phyloP scores from a whole-genome alignment of 1,140 invertebrate genomes.

The Matsumurasca onukii region DNA sequence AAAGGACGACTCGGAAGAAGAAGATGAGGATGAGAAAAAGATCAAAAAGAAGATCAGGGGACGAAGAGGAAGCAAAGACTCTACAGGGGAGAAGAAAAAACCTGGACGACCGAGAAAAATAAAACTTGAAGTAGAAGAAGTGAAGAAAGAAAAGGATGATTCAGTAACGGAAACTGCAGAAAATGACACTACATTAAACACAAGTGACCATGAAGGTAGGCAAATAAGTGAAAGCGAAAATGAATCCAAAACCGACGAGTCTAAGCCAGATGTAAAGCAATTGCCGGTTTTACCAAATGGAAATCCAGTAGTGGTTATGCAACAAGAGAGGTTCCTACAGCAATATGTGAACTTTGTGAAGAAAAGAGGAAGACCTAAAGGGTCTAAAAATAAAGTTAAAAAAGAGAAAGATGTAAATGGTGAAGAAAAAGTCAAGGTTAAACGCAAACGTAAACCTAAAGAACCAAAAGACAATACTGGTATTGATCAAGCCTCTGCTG shows the following conservation, averaged over 20 bases:
- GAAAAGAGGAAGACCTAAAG: slow-evolving; percentile 4
- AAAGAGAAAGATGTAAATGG: slow-evolving; percentile 1
- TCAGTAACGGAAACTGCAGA: neutral
- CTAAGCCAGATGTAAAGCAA: neutral
- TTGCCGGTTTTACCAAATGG: neutral
- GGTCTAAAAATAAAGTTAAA: slow-evolving; percentile 21
- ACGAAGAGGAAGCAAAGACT: neutral
- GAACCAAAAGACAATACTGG: neutral
- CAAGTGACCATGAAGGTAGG: slow-evolving; percentile 14
- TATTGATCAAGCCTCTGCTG: neutral
- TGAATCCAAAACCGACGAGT: neutral
- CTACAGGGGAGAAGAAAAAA: neutral
- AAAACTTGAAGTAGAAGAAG: neutral
- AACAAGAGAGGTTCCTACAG: slow-evolving; percentile 7
- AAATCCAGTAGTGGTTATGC: neutral
- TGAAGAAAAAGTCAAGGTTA: slow-evolving; percentile 2
- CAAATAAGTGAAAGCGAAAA: neutral
- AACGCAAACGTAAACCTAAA: slow-evolving; percentile 10
- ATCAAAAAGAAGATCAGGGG: neutral
- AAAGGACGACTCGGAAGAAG: slow-evolving; percentile 3
- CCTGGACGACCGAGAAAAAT: slow-evolving; percentile 7
- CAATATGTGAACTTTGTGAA: slow-evolving; percentile 17
- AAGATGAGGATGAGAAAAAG: slow-evolving; percentile 13
- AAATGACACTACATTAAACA: neutral
- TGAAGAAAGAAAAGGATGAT: neutral